These are phyloP conservation scores for Amblyopsis hoosieri DNA, from an alignment of 2,797 vertebrate genomes.

Conservation along the genomic window DNA sequence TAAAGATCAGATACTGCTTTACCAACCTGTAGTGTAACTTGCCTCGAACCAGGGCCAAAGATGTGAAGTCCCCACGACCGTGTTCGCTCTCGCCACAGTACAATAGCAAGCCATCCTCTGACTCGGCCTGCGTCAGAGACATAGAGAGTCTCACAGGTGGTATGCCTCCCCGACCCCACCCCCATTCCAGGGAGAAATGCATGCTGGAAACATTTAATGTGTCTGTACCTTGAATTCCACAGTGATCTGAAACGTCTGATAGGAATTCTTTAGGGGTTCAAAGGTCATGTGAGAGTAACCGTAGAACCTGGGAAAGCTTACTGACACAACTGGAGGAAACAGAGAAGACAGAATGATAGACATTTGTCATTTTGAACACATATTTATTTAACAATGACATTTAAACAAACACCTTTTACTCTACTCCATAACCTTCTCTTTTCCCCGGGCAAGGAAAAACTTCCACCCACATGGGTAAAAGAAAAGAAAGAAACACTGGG, in stretches of 20 bases:
- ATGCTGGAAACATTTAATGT: not conserved
- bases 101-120: slow-evolving; percentile 88
- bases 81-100: slow-evolving; percentile 95
- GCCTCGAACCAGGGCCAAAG: slow-evolving; percentile 84
- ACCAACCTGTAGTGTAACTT: slow-evolving; percentile 91
- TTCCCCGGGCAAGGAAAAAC: too few relatives aligned
- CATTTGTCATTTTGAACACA: not conserved
- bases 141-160: not conserved
- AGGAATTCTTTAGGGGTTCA: slow-evolving; percentile 94
- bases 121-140: slow-evolving; percentile 79
- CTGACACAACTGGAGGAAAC: slow-evolving; percentile 77
- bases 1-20: not conserved
- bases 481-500: too few relatives aligned
- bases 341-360: slow-evolving; percentile 4
- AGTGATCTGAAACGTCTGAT: slow-evolving; percentile 91
- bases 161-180: not conserved
- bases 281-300: slow-evolving; percentile 92
- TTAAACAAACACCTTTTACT: not conserved
- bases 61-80: slow-evolving; percentile 89
- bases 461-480: too few relatives aligned
- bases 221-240: slow-evolving; percentile 90
- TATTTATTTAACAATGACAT: not conserved
- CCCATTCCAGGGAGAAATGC: not conserved
- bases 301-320: slow-evolving; percentile 92
- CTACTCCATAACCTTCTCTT: not conserved